Conservation (phyloP, 2,113 vertebrate species). For the Ploceus nigricollis region DNA sequence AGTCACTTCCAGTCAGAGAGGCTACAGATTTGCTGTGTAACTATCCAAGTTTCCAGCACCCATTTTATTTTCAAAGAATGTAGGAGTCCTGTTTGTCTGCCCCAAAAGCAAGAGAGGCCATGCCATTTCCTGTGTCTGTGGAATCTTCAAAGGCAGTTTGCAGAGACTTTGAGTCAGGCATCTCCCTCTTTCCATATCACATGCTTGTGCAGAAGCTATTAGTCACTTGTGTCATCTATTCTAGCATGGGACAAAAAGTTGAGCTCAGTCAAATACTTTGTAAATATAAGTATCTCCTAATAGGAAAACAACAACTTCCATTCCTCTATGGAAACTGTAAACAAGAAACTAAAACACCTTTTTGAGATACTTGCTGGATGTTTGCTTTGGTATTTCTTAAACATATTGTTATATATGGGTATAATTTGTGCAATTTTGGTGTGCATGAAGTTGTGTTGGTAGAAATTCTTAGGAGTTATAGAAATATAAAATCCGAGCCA, state of each 20-base stretch:
- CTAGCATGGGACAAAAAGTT: not conserved
- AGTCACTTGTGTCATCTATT: not conserved
- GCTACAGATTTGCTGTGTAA: not conserved
- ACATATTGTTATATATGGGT: too few relatives aligned
- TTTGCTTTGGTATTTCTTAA: not conserved
- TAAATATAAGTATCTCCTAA: not conserved
- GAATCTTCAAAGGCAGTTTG: not conserved
- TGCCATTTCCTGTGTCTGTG: not conserved
- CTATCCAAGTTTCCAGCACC: fast-evolving
- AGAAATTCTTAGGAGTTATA: too few relatives aligned
- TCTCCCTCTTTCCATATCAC: not conserved
- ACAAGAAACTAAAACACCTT: not conserved
- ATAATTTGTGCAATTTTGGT: too few relatives aligned
- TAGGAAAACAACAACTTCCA: not conserved
- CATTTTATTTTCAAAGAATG: not conserved
- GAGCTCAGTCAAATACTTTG: not conserved
- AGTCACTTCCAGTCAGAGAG: not conserved
- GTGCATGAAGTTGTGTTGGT: too few relatives aligned
- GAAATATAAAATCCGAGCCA: too few relatives aligned
- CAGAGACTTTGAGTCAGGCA: not conserved
- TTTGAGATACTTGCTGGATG: not conserved
- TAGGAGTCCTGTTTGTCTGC: not conserved
- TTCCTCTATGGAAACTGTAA: not conserved
- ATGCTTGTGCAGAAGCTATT: not conserved
- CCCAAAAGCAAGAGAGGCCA: not conserved